Conservation (phyloP, 2,797 vertebrate species). For the Chanos chanos region DNA sequence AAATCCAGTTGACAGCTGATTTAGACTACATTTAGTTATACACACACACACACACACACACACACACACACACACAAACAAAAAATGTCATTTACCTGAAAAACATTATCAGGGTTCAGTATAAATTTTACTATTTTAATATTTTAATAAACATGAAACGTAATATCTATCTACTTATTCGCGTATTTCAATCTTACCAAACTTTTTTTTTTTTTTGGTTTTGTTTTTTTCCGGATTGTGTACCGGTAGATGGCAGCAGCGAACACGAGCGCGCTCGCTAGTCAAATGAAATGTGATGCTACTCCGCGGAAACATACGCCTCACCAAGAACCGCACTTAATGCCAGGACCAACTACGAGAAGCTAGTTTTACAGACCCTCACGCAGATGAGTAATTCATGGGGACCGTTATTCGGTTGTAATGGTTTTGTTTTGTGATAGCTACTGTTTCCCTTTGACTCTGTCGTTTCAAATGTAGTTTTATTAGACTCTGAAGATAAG, state of each 20-base stretch:
- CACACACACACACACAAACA: neutral
- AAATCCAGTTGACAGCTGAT: too few species aligned
- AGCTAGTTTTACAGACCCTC: slow-evolving; percentile 54
- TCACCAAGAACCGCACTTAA: slow-evolving; percentile 56
- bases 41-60: too few species aligned
- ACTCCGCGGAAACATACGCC: slow-evolving; percentile 54
- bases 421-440: slow-evolving; percentile 55
- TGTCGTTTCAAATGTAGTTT: slow-evolving; percentile 29
- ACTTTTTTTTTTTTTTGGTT: too few species aligned
- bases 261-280: slow-evolving; percentile 14
- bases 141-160: neutral
- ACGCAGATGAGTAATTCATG: slow-evolving; percentile 46
- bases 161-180: neutral
- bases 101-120: neutral
- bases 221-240: neutral
- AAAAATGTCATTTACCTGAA: neutral
- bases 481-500: slow-evolving; percentile 26
- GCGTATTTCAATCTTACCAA: neutral
- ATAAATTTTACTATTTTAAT: neutral
- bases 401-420: slow-evolving; percentile 53
- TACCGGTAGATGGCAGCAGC: slow-evolving; percentile 64
- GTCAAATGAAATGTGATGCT: slow-evolving; percentile 69
- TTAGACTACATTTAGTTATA: too few species aligned
- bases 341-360: slow-evolving; percentile 50
- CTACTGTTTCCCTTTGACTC: slow-evolving; percentile 40